Evolutionary conservation across 2,888 invertebrate species (phyloP).

Genomic region (Pantelozetes paolii): DNA sequence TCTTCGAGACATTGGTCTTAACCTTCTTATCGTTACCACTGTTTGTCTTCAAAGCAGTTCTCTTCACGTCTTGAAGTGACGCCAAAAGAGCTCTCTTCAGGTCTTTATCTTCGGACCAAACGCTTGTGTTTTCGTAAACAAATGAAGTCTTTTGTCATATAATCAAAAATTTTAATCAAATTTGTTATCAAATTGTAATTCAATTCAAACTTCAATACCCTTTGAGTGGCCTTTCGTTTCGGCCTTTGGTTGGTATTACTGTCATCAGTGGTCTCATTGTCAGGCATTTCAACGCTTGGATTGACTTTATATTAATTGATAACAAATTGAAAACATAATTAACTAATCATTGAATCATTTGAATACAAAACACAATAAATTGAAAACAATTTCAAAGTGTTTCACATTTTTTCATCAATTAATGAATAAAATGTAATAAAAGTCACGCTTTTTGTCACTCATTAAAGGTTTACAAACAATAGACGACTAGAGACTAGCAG

Average conservation of each 20-base stretch:
- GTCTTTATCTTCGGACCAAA: conserved; percentile 26
- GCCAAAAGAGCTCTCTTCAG: conserved; percentile 30
- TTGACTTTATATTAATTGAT: not conserved
- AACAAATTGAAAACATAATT: not conserved
- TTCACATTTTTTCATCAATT: not conserved
- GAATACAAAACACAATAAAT: not conserved
- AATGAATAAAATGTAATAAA: not conserved
- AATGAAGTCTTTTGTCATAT: not conserved
- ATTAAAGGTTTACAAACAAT: not conserved
- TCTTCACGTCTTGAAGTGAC: conserved; percentile 23
- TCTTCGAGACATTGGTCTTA: not conserved
- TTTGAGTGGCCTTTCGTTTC: conserved; percentile 23
- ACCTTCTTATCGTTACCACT: not conserved
- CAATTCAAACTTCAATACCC: not conserved
- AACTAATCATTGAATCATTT: not conserved
- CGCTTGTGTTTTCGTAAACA: not conserved
- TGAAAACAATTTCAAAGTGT: not conserved
- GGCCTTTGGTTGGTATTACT: conserved; percentile 26
- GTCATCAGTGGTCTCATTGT: conserved; percentile 21
- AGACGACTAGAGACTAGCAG: conserved; percentile 4
- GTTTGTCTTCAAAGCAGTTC: not conserved
- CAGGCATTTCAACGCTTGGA: not conserved
- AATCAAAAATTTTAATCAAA: not conserved
- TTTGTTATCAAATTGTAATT: no score
- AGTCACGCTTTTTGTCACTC: conserved; percentile 5